phyloP scores from a whole-genome alignment of 2,113 vertebrate genomes.

The Bubo bubo region DNA sequence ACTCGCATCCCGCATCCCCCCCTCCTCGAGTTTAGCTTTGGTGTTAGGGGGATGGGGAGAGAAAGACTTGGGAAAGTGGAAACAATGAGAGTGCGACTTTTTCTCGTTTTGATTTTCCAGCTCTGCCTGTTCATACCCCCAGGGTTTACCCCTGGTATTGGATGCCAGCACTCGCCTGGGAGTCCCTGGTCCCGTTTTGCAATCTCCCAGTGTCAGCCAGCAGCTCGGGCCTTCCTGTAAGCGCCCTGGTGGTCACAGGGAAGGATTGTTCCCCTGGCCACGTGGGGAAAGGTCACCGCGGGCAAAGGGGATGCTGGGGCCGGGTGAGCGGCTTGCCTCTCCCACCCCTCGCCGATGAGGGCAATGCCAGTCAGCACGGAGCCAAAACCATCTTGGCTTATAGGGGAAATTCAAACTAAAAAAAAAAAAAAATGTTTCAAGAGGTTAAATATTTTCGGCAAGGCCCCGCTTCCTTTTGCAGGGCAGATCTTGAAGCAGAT shows the following conservation, averaged over 20 bases:
- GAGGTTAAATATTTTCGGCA: not conserved
- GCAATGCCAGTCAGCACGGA: not conserved
- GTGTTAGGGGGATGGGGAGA: not conserved
- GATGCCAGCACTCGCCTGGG: not conserved
- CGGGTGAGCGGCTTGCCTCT: accelerated
- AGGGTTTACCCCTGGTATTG: not conserved
- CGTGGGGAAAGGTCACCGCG: not conserved
- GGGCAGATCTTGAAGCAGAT: not conserved
- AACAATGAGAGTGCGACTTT: not conserved
- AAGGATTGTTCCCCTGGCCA: not conserved
- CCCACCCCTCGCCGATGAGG: not conserved
- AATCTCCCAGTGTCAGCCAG: not conserved
- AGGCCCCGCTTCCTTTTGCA: not conserved
- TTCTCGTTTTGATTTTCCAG: not conserved
- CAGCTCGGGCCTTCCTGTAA: not conserved
- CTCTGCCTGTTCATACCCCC: not conserved
- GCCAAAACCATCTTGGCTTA: not conserved
- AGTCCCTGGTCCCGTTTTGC: not conserved
- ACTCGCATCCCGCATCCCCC: not conserved
- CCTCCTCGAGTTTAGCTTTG: not conserved
- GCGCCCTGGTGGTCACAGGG: not conserved
- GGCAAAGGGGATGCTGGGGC: not conserved
- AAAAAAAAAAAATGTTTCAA: not conserved
- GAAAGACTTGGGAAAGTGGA: not conserved
- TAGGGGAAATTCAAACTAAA: not conserved